These are phyloP conservation scores for Conopomorpha cramerella DNA, from an alignment of 1,140 invertebrate genomes.

Conservation along the genomic window DNA sequence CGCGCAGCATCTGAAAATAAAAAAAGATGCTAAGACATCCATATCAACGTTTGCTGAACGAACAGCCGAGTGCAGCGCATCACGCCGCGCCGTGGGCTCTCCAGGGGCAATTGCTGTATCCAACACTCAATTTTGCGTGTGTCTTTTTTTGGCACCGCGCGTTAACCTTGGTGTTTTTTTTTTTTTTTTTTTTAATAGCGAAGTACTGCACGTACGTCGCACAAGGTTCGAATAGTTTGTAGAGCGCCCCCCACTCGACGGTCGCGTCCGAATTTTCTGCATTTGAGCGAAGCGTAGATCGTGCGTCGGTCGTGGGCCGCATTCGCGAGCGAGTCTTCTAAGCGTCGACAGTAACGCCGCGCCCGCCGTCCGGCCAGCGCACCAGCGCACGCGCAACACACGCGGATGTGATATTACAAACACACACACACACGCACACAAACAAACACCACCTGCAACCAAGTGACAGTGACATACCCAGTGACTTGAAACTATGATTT, in stretches of 20 bases:
- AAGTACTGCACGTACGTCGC: slow-evolving; percentile 2
- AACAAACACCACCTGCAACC: neutral
- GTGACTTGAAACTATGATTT: neutral
- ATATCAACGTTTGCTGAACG: too few relatives aligned
- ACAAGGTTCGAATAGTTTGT: neutral
- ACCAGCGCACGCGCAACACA: neutral
- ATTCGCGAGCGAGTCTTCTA: neutral
- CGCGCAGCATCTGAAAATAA: too few relatives aligned
- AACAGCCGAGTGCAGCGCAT: too few relatives aligned
- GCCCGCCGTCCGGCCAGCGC: too few relatives aligned
- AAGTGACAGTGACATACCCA: too few relatives aligned
- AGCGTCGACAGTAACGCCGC: neutral
- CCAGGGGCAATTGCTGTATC: too few relatives aligned
- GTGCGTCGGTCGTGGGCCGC: neutral
- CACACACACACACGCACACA: too few relatives aligned
- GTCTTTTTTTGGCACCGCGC: slow-evolving; percentile 2
- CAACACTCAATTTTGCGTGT: slow-evolving; percentile 2
- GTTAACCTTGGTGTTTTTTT: slow-evolving; percentile 2
- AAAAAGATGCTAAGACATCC: too few relatives aligned
- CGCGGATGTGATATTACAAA: neutral
- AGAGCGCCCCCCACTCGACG: slow-evolving; percentile 2
- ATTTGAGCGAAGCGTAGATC: neutral
- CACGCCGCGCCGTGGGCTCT: too few relatives aligned
- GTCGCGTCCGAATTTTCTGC: slow-evolving; percentile 2
- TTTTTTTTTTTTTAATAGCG: slow-evolving; percentile 1